Base-by-base conservation (phyloP, 2,113 vertebrate species). In the Alosa alosa region DNA sequence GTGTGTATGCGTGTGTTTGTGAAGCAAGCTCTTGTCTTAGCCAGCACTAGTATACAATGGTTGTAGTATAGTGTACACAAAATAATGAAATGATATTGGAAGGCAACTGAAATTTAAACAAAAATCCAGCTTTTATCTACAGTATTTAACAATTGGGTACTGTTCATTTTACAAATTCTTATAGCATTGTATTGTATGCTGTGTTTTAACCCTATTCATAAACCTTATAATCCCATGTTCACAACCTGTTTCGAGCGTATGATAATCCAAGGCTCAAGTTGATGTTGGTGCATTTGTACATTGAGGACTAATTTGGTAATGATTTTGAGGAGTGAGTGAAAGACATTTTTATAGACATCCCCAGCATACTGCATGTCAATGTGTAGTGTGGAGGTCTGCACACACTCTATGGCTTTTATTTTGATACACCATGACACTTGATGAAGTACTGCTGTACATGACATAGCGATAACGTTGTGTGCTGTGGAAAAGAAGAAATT, bases 81-180 rank as follows among this genome's bases (percentile, higher is more conserved):
- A 36, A 78, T 36, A 36, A 39, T 78, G 72, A 78, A 78, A 78
- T 78, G 1, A 39, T 39, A 78, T 78, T 64, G 60, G 20, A 64
- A n/a, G 72, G 64, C 64, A 72, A 78, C 13, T 39, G 72, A 15
- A 41, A 41, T 22, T 18, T 55, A 55, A 55, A 0, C 31, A 31
- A 78, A 78, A 17, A 78, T 39, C 72, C 25, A n/a, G 72, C 72
- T 78, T 78, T 78, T 39, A 39, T 78, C 72, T 78, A 39, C 72
- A 78, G 31, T 39, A 78, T 36, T 68, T 68, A 39, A 78, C 36
- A 5, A 78, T 39, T 36, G 72, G 36, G 68, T 39, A 36, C 13
- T 36, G 31, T 4, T 15, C 72, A 10, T 78, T 39, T 78, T 78
- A 31, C 72, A 78, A 36, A 36, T 78, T 31, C 72, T 4, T 39